A percentile compares a stretch with the other conserved stretches of the same genome.
These are phyloP conservation scores for Subacronicta megacephala DNA, from an alignment of 2,888 invertebrate species.

Conservation along the genomic window DNA sequence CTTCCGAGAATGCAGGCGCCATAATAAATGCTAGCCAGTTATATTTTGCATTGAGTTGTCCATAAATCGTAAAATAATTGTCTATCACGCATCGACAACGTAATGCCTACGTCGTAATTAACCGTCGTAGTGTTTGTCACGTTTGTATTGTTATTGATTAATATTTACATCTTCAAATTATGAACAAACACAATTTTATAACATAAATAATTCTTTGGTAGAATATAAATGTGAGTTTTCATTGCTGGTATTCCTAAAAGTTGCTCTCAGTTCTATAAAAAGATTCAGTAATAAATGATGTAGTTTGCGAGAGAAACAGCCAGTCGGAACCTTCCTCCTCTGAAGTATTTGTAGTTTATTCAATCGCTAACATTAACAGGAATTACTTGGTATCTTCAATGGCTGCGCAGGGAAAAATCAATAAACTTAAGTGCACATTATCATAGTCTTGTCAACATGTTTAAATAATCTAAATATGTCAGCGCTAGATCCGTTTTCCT, in stretches of 20 bases:
- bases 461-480: constrained; percentile 23
- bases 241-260: too few relatives aligned
- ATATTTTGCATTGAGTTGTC: neutral
- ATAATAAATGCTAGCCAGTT: neutral
- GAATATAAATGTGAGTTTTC: too few relatives aligned
- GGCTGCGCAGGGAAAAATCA: too few relatives aligned
- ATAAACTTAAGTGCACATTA: constrained; percentile 5
- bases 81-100: neutral
- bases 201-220: too few relatives aligned
- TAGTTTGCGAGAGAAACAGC: too few relatives aligned
- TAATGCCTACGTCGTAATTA: neutral
- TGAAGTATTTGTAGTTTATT: too few relatives aligned
- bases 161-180: neutral
- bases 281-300: too few relatives aligned
- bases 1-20: neutral
- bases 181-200: neutral
- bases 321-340: too few relatives aligned
- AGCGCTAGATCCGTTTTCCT: constrained; percentile 28
- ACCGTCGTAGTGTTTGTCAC: neutral
- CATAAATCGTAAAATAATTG: neutral
- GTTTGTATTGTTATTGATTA: neutral
- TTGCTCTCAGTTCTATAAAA: too few relatives aligned
- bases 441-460: constrained; percentile 12
- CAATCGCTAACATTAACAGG: too few relatives aligned
- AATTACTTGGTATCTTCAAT: too few relatives aligned